Evolutionary conservation across 2,113 vertebrate genomes (phyloP).

Genomic region (Planiliza haematocheilus): DNA sequence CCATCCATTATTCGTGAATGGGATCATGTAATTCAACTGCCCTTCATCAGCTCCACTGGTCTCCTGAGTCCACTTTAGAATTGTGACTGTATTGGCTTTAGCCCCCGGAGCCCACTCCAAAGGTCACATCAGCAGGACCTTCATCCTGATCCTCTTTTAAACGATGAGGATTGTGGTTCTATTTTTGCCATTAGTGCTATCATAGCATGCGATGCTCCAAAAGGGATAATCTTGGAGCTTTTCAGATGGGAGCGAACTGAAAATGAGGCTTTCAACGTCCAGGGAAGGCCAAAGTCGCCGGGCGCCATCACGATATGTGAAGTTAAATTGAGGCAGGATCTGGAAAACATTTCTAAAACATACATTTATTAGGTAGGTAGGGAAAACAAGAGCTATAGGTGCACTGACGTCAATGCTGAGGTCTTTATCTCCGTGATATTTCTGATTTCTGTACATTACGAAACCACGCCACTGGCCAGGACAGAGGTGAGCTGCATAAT

Average conservation of each 20-base stretch:
- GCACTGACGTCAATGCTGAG: conserved; percentile 1
- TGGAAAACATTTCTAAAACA: background rate
- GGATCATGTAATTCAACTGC: conserved; percentile 10
- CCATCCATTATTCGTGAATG: conserved; percentile 7
- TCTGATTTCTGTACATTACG: conserved; percentile 23
- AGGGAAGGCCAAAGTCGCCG: conserved; percentile 31
- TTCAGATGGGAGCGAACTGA: conserved; percentile 24
- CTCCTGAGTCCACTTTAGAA: conserved; percentile 25
- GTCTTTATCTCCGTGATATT: conserved; percentile 5
- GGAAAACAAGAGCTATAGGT: background rate
- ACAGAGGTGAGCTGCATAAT: conserved; percentile 54
- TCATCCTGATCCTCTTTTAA: conserved; percentile 70
- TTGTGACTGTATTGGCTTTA: conserved; percentile 42
- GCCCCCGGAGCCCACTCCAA: conserved; percentile 32
- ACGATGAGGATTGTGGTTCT: conserved; percentile 58
- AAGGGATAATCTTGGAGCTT: conserved; percentile 59
- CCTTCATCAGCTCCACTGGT: conserved; percentile 16
- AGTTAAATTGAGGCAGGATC: conserved; percentile 9
- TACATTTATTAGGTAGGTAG: background rate
- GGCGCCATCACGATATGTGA: background rate
- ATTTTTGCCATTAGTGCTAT: conserved; percentile 66
- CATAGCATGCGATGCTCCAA: conserved; percentile 58
- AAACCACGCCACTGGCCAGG: conserved; percentile 33
- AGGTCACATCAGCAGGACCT: conserved; percentile 62
- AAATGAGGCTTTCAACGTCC: conserved; percentile 17